A percentile compares a stretch with the other conserved stretches of the same genome.
Conservation (phyloP, 2,113 vertebrate species). For the Rhea pennata region DNA sequence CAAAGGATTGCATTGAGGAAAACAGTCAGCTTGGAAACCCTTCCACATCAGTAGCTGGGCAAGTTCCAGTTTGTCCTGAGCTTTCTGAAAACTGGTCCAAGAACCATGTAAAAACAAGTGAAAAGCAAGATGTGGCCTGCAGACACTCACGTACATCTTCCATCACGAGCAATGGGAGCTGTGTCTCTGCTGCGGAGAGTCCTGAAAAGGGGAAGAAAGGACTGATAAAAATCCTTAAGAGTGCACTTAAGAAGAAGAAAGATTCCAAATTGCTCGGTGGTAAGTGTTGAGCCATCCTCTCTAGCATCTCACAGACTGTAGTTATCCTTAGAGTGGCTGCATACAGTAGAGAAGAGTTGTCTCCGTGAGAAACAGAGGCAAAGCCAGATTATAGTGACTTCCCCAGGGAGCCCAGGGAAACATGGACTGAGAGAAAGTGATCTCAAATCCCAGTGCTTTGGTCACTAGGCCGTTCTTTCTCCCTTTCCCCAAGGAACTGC, state of each 20-base stretch:
- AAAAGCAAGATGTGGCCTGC: background rate
- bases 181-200: background rate
- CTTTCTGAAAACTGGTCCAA: slow-evolving; percentile 14
- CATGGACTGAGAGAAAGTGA: background rate
- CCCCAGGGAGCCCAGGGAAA: background rate
- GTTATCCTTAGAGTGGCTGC: background rate
- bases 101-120: slow-evolving; percentile 11
- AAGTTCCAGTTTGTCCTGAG: background rate
- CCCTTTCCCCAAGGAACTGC: background rate
- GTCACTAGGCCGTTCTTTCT: too few relatives aligned
- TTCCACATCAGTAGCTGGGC: background rate
- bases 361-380: background rate
- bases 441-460: background rate
- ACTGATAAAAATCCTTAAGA: slow-evolving; percentile 13
- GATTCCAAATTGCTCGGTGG: slow-evolving; percentile 50
- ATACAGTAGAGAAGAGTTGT: background rate
- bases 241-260: slow-evolving; percentile 37
- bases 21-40: background rate
- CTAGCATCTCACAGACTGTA: background rate
- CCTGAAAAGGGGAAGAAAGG: slow-evolving; percentile 58
- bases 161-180: slow-evolving; percentile 21
- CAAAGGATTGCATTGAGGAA: background rate
- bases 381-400: accelerated
- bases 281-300: slow-evolving; percentile 19
- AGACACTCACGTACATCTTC: slow-evolving; percentile 38